Conservation (phyloP, 2,113 vertebrate species). For the Acanthisitta chloris region DNA sequence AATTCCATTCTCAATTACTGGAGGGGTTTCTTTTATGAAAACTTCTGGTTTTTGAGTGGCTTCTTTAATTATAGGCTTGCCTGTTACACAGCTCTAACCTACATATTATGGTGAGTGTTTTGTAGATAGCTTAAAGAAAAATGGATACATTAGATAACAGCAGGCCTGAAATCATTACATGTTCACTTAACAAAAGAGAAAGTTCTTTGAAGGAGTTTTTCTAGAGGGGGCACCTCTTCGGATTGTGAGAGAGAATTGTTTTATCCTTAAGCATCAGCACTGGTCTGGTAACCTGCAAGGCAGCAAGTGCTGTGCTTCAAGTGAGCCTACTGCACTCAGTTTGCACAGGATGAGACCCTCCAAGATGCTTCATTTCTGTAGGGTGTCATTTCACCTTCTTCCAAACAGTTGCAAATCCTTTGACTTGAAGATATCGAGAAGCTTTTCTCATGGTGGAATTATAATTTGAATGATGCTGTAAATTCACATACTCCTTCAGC, state of each 20-base stretch:
- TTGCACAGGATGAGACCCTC: background rate
- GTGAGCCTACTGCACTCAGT: background rate
- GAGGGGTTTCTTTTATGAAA: slow-evolving; percentile 46
- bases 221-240: background rate
- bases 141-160: slow-evolving; percentile 18
- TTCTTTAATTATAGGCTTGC: slow-evolving; percentile 53
- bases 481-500: background rate
- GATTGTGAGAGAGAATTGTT: background rate
- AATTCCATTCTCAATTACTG: slow-evolving; percentile 50
- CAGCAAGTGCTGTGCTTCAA: accelerated
- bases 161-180: slow-evolving; percentile 5
- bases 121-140: slow-evolving; percentile 28
- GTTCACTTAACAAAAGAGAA: background rate
- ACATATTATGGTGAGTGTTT: background rate
- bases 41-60: slow-evolving; percentile 20
- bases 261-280: background rate
- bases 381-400: background rate
- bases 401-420: background rate
- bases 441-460: background rate
- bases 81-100: slow-evolving; percentile 24
- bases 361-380: background rate
- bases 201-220: slow-evolving; percentile 1
- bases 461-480: background rate
- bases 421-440: background rate
- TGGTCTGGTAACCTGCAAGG: background rate